Base-by-base conservation (phyloP, 2,888 invertebrate species). In the Pachydiplax longipennis region DNA sequence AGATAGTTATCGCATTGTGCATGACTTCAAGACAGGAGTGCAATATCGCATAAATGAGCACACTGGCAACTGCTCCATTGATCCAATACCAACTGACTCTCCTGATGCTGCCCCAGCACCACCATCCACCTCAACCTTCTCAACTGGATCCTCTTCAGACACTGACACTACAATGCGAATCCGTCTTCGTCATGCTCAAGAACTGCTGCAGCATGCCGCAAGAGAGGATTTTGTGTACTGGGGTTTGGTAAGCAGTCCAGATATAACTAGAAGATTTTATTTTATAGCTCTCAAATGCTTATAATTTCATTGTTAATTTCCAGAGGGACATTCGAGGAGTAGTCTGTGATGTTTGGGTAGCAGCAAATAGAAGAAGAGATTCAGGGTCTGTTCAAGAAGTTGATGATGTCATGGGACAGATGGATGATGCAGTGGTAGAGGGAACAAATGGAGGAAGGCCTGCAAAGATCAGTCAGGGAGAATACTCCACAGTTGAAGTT, bases 271-370 rank as follows among this genome's bases (percentile, higher is more conserved):
- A 31, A 73, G 25, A 31, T 73, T 73, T 22, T 53, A 44, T n/a
- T 81, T 22, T 22, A 15, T 4, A 10, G 37, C 35, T 44, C 3
- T 48, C 48, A n/a, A 53, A 53, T 18, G 53, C 2, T 82, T 25
- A 82, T 31, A 44, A 1, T 25, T n/a, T 35, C 22, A 81, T 44
- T 18, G 73, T 44, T 44, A 31, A 15, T 90, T 91, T 91, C 90
- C 92, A 92, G 92, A 91, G 92, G 80, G 91, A 90, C 37, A 91
- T 93, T 13, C 91, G 93, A 80, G 92, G 92, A 2, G 92, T 92
- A 73, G 90, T 92, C 18, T 92, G 92, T 83, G 93, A 92, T 81
- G 93, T 92, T 44, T 93, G 93, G 93, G 92, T 92, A 48, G 92
- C 92, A 12, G 87, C 87, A 10, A 87, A 87, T 37, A 61, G 65